These are phyloP conservation scores for Metacarcinus magister DNA, from an alignment of 2,888 invertebrate species.

Conservation along the genomic window DNA sequence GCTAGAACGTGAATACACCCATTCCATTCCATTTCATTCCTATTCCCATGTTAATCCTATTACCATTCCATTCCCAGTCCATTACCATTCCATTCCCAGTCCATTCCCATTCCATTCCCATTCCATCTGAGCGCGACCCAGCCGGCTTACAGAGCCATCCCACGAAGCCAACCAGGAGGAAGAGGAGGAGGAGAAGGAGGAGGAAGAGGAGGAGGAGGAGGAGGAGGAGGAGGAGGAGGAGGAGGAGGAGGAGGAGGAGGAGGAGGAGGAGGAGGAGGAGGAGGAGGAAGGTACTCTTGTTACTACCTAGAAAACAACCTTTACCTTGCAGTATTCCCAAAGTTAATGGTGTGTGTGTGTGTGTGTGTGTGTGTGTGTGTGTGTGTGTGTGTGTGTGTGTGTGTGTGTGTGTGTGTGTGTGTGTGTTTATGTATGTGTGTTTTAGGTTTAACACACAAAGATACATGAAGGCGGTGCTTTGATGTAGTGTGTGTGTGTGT, in stretches of 20 bases:
- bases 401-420: constrained; percentile 3
- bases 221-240: neutral
- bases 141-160: neutral
- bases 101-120: too few species aligned
- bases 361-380: neutral
- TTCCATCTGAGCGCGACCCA: neutral
- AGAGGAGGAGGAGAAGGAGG: neutral
- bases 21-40: neutral
- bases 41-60: neutral
- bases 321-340: neutral
- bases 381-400: neutral
- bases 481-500: too few species aligned
- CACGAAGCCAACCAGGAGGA: neutral
- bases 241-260: neutral
- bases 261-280: too few species aligned
- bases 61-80: neutral
- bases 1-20: neutral
- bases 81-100: too few species aligned
- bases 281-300: too few species aligned
- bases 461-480: too few species aligned
- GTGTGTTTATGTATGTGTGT: too few species aligned
- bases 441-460: too few species aligned
- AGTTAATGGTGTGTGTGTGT: too few species aligned
- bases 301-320: too few species aligned
- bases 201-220: neutral